These are phyloP conservation scores for Spilosoma lubricipeda DNA, from an alignment of 2,888 invertebrate species.

Conservation along the genomic window DNA sequence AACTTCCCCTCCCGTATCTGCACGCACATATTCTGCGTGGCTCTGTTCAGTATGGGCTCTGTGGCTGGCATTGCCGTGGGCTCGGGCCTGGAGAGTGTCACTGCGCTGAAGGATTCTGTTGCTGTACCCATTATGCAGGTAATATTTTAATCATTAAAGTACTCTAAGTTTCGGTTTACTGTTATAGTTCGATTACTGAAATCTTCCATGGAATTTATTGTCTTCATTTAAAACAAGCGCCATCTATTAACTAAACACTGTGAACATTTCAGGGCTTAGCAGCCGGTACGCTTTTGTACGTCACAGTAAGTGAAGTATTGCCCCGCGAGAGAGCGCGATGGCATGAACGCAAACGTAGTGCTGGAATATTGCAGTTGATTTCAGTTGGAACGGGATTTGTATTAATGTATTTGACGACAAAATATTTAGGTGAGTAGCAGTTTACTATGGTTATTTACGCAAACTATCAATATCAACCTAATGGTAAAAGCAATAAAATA, in stretches of 20 bases:
- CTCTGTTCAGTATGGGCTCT: slow-evolving; percentile 89
- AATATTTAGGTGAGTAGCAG: slow-evolving; percentile 83
- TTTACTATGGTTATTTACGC: too few species aligned
- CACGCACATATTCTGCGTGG: slow-evolving; percentile 86
- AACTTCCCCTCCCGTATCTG: slow-evolving; percentile 73
- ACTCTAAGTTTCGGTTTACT: not conserved
- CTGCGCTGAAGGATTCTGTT: slow-evolving; percentile 75
- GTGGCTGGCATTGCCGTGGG: slow-evolving; percentile 89
- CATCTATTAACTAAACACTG: slow-evolving; percentile 31
- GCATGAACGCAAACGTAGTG: slow-evolving; percentile 86
- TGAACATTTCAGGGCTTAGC: slow-evolving; percentile 87
- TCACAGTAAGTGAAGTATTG: slow-evolving; percentile 91
- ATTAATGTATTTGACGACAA: slow-evolving; percentile 88
- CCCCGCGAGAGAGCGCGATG: slow-evolving; percentile 91
- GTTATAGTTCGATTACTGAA: too few species aligned
- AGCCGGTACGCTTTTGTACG: slow-evolving; percentile 91
- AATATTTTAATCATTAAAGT: not conserved
- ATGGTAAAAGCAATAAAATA: not conserved
- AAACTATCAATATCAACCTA: not conserved
- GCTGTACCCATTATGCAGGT: slow-evolving; percentile 89
- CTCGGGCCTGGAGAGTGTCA: slow-evolving; percentile 86
- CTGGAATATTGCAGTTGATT: slow-evolving; percentile 88
- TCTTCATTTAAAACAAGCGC: slow-evolving; percentile 15
- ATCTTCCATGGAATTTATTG: not conserved
- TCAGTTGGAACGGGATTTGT: slow-evolving; percentile 87